phyloP scores from a whole-genome alignment of 2,888 invertebrate species.

The Coecobrya sp. region DNA sequence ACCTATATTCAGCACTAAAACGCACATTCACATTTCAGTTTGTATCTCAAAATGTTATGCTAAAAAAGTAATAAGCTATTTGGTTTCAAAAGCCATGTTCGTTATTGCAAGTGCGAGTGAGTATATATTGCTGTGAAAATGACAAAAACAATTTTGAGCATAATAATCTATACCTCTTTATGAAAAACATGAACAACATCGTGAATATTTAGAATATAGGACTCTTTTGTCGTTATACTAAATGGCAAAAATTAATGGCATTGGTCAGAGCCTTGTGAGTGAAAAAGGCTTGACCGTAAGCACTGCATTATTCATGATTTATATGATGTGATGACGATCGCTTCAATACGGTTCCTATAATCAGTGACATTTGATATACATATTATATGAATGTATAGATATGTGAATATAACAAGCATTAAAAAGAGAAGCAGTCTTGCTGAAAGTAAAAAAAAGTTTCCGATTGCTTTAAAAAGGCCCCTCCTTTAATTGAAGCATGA shows the following conservation, averaged over 20 bases:
- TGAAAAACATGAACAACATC: background rate
- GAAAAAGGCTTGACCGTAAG: background rate
- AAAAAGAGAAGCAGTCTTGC: background rate
- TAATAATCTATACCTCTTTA: background rate
- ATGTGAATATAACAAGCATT: too few species aligned
- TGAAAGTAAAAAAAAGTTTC: background rate
- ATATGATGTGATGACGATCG: background rate
- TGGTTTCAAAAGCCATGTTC: background rate
- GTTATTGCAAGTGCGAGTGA: background rate
- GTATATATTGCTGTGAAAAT: background rate
- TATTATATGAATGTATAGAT: too few species aligned
- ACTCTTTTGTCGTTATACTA: background rate
- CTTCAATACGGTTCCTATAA: background rate
- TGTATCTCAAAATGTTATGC: constrained; percentile 6
- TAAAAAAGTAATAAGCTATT: constrained; percentile 22
- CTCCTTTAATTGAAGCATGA: background rate
- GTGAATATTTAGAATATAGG: background rate
- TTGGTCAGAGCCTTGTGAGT: background rate
- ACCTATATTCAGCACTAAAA: background rate
- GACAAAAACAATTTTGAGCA: background rate
- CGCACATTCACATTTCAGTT: constrained; percentile 6
- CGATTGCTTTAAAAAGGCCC: constrained; percentile 12
- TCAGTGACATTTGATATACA: background rate
- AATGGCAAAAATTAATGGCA: background rate
- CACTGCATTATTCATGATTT: background rate